These are phyloP conservation scores for Lordiphosa clarofinis DNA, from an alignment of 1,140 invertebrate genomes.

Conservation along the genomic window DNA sequence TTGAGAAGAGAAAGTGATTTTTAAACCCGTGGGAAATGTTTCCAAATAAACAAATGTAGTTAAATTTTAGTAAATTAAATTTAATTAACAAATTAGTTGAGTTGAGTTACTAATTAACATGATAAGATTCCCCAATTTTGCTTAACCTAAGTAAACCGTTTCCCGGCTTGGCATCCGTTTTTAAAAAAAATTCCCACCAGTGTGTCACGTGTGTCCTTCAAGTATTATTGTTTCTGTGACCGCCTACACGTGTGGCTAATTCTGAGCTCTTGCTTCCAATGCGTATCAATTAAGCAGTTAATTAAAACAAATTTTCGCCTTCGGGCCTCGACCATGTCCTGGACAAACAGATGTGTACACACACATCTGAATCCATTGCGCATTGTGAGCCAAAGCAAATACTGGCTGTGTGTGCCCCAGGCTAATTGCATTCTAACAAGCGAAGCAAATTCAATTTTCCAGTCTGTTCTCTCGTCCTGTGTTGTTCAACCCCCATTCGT, in stretches of 20 bases:
- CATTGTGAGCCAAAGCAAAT: slow-evolving; percentile 43
- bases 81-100: no score
- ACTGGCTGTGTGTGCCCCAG: slow-evolving; percentile 42
- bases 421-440: slow-evolving; percentile 79
- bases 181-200: slow-evolving; percentile 43
- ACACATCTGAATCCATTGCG: slow-evolving; percentile 17
- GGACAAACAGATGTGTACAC: slow-evolving; percentile 39
- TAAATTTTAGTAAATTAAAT: no score
- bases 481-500: slow-evolving; percentile 60
- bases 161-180: not conserved
- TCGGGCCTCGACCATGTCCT: slow-evolving; percentile 23
- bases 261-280: slow-evolving; percentile 39
- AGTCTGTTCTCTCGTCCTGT: slow-evolving; percentile 18
- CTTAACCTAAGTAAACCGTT: not conserved
- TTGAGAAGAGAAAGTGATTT: slow-evolving; percentile 20
- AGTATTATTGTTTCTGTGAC: slow-evolving; percentile 15
- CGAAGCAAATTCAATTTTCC: slow-evolving; percentile 69
- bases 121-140: not conserved
- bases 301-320: slow-evolving; percentile 37
- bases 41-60: no score
- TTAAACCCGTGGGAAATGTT: not conserved
- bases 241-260: slow-evolving; percentile 56
- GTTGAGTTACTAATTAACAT: not conserved
- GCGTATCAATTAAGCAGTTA: slow-evolving; percentile 66
- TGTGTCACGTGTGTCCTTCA: slow-evolving; percentile 39